phyloP scores from a whole-genome alignment of 2,888 invertebrate genomes.

The Caenorhabditis becei region DNA sequence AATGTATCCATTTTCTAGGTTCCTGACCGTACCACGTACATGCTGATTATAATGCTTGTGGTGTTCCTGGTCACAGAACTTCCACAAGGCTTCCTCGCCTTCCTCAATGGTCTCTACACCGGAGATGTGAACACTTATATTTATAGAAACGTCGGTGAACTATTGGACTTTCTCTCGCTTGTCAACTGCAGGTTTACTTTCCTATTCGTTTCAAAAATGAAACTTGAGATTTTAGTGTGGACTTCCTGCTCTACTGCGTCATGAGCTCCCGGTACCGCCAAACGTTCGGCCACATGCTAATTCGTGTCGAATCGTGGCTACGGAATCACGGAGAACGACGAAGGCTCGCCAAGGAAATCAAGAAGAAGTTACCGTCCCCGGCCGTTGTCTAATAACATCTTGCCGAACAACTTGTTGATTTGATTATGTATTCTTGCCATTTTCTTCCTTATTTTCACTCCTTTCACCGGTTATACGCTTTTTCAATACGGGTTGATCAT shows the following conservation, averaged over 20 bases:
- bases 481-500: slow-evolving; percentile 8
- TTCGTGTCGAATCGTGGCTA: slow-evolving; percentile 74
- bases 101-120: slow-evolving; percentile 73
- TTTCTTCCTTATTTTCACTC: neutral
- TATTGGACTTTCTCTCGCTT: slow-evolving; percentile 75
- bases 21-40: slow-evolving; percentile 75
- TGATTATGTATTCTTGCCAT: slow-evolving; percentile 11
- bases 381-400: slow-evolving; percentile 20
- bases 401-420: neutral
- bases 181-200: slow-evolving; percentile 73
- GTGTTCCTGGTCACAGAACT: slow-evolving; percentile 76
- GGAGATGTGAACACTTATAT: slow-evolving; percentile 73
- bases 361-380: slow-evolving; percentile 52
- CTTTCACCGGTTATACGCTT: neutral
- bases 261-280: slow-evolving; percentile 76
- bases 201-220: neutral
- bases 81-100: slow-evolving; percentile 74
- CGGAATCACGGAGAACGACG: slow-evolving; percentile 67
- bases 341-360: slow-evolving; percentile 57
- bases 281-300: slow-evolving; percentile 74
- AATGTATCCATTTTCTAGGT: slow-evolving; percentile 7
- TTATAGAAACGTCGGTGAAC: slow-evolving; percentile 73
- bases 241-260: slow-evolving; percentile 74
- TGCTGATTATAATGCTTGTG: slow-evolving; percentile 73
- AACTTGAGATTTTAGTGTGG: slow-evolving; percentile 63